Base-by-base conservation (phyloP, 2,797 vertebrate genomes). In the Hylomyscus alleni region DNA sequence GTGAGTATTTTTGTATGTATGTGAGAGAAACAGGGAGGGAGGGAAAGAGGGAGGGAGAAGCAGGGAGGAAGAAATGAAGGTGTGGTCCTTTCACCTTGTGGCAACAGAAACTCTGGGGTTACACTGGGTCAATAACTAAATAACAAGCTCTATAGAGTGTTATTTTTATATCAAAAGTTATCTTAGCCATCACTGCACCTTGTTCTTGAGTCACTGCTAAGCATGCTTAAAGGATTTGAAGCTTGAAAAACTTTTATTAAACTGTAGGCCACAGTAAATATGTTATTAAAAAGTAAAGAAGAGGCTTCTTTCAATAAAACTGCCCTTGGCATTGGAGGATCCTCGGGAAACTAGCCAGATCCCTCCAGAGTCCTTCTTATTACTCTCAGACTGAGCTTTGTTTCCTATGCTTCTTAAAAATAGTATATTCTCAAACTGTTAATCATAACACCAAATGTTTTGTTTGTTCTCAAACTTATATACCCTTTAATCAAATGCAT, bases 181-280 rank as follows among this genome's bases (percentile, higher is more conserved):
- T 97, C 65, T 96, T 72, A 97, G 86, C 73, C 96, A 84, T 82
- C 90, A 96, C 56, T 93, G 8, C 95, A 91, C 78, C 19, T 96
- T 11, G n/a, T 97, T 85, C 52, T 96, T 78, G 91, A 97, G 34
- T 95, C 96, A 81, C 6, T 96, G 56, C 1, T 96, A 97, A 97
- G 19, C 44, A 83, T 97, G 29, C 92, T 97, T 97, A 98, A 98
- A 98, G 89, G 93, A 98, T 98, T 97, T 97, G 80, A 98, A 97
- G 92, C 83, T 93, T 26, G 19, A 58, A 93, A 94, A 83, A 94
- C 86, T 96, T 98, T 97, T 96, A 97, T 97, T 95, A 94, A 97
- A 93, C 37, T 94, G n/a, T 84, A 96, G 17, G 84, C 90, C 96
- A 69, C 8, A 96, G 60, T 91, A 98, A 98, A 96, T 96, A 95